phyloP scores from a whole-genome alignment of 2,797 vertebrate genomes.

The Dendrocincla tyrannina region DNA sequence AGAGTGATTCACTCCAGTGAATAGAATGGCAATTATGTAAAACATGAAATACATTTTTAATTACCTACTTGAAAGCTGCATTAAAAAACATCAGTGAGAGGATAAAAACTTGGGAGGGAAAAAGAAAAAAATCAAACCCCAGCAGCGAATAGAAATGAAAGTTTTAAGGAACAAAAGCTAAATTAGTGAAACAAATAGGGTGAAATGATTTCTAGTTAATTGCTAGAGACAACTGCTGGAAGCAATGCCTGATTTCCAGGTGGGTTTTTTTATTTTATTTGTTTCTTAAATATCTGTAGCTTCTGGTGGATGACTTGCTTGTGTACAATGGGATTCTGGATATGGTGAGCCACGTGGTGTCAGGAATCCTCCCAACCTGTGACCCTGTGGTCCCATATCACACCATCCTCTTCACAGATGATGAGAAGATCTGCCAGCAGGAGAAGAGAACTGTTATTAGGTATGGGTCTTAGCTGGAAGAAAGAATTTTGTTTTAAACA shows the following conservation, averaged over 20 bases:
- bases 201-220: neutral
- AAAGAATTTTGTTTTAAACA: neutral
- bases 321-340: conserved; percentile 95
- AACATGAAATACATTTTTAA: conserved; percentile 36
- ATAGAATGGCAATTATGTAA: conserved; percentile 35
- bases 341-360: conserved; percentile 78
- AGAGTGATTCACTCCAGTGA: conserved; percentile 30
- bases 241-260: neutral
- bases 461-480: conserved; percentile 61
- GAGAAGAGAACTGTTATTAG: conserved; percentile 87
- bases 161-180: neutral
- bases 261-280: neutral
- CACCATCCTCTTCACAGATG: conserved; percentile 92
- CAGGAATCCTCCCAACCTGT: conserved; percentile 91
- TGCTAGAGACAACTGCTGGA: neutral
- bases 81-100: conserved; percentile 5
- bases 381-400: conserved; percentile 88
- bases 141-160: neutral
- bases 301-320: conserved; percentile 94
- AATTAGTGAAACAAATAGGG: neutral
- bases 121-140: neutral
- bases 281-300: conserved; percentile 69
- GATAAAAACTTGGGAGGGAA: neutral
- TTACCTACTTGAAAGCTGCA: conserved; percentile 6
- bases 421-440: conserved; percentile 79